A percentile compares a stretch with the other conserved stretches of the same genome.
phyloP scores from a whole-genome alignment of 2,797 vertebrate species.

The Botia almorhae region DNA sequence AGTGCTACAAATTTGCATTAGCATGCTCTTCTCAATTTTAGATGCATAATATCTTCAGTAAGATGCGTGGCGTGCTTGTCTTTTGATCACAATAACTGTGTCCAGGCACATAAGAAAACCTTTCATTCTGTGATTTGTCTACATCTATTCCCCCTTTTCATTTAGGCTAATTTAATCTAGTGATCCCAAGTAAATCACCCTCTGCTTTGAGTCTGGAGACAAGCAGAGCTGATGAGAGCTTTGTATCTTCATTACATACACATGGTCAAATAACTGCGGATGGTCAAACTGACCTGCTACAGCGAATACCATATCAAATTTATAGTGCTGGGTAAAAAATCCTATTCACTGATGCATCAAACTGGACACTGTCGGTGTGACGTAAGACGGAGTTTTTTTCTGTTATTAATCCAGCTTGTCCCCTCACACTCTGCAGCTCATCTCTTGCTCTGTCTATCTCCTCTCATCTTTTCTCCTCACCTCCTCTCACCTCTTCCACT shows the following conservation, averaged over 20 bases:
- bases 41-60: constrained; percentile 14
- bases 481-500: not conserved
- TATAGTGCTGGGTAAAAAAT: not conserved
- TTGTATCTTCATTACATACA: constrained; percentile 31
- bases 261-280: constrained; percentile 38
- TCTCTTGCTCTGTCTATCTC: constrained; percentile 1
- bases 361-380: not conserved
- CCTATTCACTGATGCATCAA: not conserved
- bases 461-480: constrained; percentile 4
- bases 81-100: constrained; percentile 42
- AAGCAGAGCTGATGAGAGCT: constrained; percentile 29
- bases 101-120: constrained; percentile 43
- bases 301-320: not conserved
- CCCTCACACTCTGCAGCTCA: constrained; percentile 19
- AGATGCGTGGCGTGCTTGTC: not conserved
- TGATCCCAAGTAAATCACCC: constrained; percentile 64
- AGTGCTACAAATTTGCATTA: constrained; percentile 26
- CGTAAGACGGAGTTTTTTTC: not conserved
- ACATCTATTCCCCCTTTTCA: constrained; percentile 9
- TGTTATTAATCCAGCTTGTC: constrained; percentile 1
- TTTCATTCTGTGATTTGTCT: constrained; percentile 35
- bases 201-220: constrained; percentile 33
- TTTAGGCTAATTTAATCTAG: constrained; percentile 55
- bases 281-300: constrained; percentile 4
- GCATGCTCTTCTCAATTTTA: constrained; percentile 14